These are phyloP conservation scores for Bombyx mandarina DNA, from an alignment of 1,140 invertebrate genomes.

Conservation along the genomic window DNA sequence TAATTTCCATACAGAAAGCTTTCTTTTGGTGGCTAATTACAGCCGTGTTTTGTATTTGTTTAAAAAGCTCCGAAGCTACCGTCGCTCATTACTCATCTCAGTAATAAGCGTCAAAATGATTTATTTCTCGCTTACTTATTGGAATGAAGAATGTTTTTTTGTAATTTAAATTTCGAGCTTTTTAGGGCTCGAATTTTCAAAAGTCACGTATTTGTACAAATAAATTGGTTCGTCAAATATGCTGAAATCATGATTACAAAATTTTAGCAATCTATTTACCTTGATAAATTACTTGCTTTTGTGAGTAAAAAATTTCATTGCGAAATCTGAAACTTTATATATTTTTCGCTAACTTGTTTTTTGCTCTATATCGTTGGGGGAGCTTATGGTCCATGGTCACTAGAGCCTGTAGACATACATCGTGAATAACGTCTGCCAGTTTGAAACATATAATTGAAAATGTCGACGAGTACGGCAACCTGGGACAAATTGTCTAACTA, in stretches of 20 bases:
- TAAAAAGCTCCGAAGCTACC: conserved; percentile 20
- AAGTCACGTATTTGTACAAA: too few relatives aligned
- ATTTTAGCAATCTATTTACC: not conserved
- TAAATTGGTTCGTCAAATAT: too few relatives aligned
- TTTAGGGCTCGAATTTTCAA: not conserved
- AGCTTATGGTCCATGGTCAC: too few relatives aligned
- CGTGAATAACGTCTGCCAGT: too few relatives aligned
- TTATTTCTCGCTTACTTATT: conserved; percentile 29
- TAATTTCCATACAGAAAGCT: conserved; percentile 1
- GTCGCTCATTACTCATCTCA: conserved; percentile 24
- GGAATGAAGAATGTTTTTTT: conserved; percentile 9
- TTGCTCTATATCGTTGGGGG: too few relatives aligned
- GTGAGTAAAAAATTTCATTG: not conserved
- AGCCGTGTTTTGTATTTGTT: conserved; percentile 15
- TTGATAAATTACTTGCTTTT: not conserved
- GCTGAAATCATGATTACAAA: not conserved
- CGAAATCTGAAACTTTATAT: not conserved
- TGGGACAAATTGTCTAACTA: too few relatives aligned
- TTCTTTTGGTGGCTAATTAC: conserved; percentile 10
- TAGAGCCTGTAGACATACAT: too few relatives aligned
- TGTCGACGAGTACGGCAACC: too few relatives aligned
- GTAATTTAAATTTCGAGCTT: not conserved
- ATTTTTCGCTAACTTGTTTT: not conserved
- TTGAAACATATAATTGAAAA: too few relatives aligned
- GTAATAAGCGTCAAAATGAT: conserved; percentile 34